phyloP scores from a whole-genome alignment of 2,113 vertebrate species.

The Tyrannus savana region DNA sequence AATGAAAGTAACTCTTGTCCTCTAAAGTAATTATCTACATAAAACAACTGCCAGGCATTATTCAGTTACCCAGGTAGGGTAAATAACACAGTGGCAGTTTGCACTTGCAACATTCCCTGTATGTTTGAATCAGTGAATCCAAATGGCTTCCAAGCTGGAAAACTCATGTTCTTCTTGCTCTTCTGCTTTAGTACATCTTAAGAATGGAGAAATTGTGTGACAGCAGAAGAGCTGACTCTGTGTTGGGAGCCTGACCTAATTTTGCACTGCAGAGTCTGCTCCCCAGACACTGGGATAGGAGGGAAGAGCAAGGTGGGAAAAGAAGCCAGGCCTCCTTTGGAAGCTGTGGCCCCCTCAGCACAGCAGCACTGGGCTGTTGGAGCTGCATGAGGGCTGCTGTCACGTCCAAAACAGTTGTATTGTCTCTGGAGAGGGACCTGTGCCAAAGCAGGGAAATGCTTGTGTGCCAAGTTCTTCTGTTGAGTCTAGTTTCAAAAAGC shows the following conservation, averaged over 20 bases:
- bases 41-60: not conserved
- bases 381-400: not conserved
- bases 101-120: not conserved
- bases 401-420: not conserved
- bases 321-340: not conserved
- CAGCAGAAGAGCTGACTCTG: not conserved
- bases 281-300: not conserved
- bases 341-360: not conserved
- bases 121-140: not conserved
- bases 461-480: not conserved
- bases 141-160: not conserved
- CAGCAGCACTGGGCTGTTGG: not conserved
- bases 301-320: not conserved
- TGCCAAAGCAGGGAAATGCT: not conserved
- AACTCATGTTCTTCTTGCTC: not conserved
- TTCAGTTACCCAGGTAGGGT: not conserved
- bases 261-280: not conserved
- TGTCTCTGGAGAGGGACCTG: not conserved
- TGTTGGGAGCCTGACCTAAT: not conserved
- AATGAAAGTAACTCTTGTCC: not conserved
- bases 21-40: not conserved
- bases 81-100: not conserved
- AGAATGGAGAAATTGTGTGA: not conserved
- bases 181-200: not conserved
- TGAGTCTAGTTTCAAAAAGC: not conserved